Conservation (phyloP, 2,888 invertebrate genomes). For the Coenonympha glycerion region DNA sequence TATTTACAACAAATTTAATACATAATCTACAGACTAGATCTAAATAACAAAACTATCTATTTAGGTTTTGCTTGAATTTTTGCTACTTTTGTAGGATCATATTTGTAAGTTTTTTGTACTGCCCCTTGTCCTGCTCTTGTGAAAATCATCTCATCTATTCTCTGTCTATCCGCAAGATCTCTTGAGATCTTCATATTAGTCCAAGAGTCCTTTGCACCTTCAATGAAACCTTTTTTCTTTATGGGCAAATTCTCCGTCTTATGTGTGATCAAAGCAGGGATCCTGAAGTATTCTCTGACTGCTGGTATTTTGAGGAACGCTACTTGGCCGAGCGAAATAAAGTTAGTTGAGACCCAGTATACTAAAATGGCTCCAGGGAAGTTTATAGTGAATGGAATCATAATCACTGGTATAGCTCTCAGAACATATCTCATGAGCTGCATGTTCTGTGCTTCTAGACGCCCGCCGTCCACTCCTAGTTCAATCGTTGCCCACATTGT, state of each 20-base stretch:
- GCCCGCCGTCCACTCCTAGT: slow-evolving; percentile 85
- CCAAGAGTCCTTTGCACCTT: slow-evolving; percentile 88
- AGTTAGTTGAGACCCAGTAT: slow-evolving; percentile 93
- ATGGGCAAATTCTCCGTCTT: slow-evolving; percentile 76
- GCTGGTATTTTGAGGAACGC: slow-evolving; percentile 83
- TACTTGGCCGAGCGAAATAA: slow-evolving; percentile 88
- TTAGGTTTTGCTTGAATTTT: slow-evolving; percentile 75
- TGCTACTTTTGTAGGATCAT: slow-evolving; percentile 83
- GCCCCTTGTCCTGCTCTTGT: slow-evolving; percentile 90
- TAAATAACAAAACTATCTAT: slow-evolving; percentile 46
- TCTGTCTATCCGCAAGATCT: slow-evolving; percentile 84
- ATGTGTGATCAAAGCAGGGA: slow-evolving; percentile 78
- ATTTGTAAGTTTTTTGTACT: slow-evolving; percentile 89
- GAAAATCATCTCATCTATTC: slow-evolving; percentile 86
- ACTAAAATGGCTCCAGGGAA: slow-evolving; percentile 92
- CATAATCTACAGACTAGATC: slow-evolving; percentile 34
- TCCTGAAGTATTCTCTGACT: slow-evolving; percentile 85
- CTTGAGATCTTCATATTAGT: slow-evolving; percentile 86
- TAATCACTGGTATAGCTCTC: slow-evolving; percentile 83
- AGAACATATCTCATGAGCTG: slow-evolving; percentile 84
- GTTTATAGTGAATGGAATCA: slow-evolving; percentile 89
- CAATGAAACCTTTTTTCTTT: slow-evolving; percentile 85
- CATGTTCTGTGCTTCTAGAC: slow-evolving; percentile 80
- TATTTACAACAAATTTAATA: slow-evolving; percentile 32
- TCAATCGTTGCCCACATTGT: slow-evolving; percentile 90